phyloP scores from a whole-genome alignment of 2,113 vertebrate species.

The Ptilorrhoa leucosticta region DNA sequence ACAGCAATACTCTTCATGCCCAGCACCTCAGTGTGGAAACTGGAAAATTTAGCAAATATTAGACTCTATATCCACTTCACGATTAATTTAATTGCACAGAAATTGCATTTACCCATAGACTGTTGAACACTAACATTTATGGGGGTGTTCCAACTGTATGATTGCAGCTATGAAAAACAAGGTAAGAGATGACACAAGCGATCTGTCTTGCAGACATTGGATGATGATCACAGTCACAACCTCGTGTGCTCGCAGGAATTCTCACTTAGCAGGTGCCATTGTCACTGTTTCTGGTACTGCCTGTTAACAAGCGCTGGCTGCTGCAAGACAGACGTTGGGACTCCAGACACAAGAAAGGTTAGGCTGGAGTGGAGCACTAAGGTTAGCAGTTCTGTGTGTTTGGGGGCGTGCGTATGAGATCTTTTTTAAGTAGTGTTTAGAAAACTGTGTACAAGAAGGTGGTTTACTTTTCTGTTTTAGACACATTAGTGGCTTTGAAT shows the following conservation, averaged over 20 bases:
- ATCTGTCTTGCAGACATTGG: neutral
- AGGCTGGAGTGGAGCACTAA: neutral
- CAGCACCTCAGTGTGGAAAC: neutral
- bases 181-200: neutral
- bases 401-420: neutral
- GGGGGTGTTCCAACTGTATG: neutral
- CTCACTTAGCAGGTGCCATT: neutral
- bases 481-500: neutral
- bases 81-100: neutral
- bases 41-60: neutral
- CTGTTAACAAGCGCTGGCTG: neutral
- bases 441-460: neutral
- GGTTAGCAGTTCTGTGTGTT: neutral
- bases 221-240: neutral
- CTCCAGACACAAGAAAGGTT: neutral
- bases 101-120: neutral
- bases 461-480: neutral
- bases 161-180: neutral
- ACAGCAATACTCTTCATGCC: neutral
- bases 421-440: neutral
- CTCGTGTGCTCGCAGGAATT: neutral
- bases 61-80: neutral
- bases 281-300: neutral
- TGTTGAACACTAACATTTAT: neutral
- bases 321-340: neutral